Conservation (phyloP, 2,113 vertebrate species). For the Carassius auratus region DNA sequence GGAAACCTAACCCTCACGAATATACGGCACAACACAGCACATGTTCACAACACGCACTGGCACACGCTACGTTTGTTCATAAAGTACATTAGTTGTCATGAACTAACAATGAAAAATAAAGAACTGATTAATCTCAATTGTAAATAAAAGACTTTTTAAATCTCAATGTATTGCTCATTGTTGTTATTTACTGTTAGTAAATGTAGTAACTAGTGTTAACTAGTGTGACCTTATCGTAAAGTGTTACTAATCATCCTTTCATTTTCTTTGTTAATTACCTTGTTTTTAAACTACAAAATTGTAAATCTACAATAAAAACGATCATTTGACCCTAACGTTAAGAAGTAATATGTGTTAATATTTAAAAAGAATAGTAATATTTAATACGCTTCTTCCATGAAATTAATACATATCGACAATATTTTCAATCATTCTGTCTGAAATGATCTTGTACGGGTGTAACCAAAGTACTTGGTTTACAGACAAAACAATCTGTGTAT, state of each 20-base stretch:
- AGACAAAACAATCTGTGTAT: constrained; percentile 12
- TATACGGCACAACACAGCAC: background rate
- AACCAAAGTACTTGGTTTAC: constrained; percentile 24
- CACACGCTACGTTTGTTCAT: background rate
- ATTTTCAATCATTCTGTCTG: constrained; percentile 7
- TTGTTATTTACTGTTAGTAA: background rate
- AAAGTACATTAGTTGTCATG: background rate
- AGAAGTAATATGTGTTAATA: background rate
- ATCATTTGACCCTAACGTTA: background rate
- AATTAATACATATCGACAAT: background rate
- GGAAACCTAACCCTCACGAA: constrained; percentile 3
- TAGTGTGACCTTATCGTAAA: background rate
- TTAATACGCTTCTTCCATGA: background rate
- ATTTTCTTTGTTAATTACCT: too few species aligned
- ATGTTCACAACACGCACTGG: background rate
- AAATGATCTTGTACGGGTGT: constrained; percentile 34
- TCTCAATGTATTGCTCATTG: background rate
- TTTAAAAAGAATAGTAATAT: background rate
- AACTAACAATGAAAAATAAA: background rate
- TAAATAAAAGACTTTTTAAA: too few species aligned
- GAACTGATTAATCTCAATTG: background rate
- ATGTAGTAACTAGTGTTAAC: too few species aligned
- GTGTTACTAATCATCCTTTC: too few species aligned
- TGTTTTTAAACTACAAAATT: too few species aligned
- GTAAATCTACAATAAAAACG: background rate